Evolutionary conservation across 2,888 invertebrate genomes (phyloP).

Genomic region (Morpho helenor): DNA sequence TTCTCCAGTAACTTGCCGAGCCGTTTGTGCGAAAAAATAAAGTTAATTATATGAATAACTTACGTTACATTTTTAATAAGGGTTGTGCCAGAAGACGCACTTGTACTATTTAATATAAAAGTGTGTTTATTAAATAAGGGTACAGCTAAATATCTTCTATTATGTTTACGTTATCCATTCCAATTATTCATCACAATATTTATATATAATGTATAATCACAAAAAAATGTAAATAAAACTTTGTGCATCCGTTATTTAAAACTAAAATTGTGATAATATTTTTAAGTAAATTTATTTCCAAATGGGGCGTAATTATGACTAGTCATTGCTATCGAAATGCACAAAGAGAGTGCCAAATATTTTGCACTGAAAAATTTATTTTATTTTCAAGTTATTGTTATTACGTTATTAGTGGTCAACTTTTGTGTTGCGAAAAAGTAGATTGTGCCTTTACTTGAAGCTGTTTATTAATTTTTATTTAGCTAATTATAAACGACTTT

Average conservation of each 20-base stretch:
- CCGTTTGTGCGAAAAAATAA: slow-evolving; percentile 45
- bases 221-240: too few species aligned
- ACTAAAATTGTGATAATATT: slow-evolving; percentile 33
- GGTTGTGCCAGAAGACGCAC: slow-evolving; percentile 45
- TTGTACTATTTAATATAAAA: slow-evolving; percentile 11
- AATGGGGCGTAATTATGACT: slow-evolving; percentile 35
- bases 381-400: slow-evolving; percentile 39
- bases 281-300: slow-evolving; percentile 33
- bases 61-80: slow-evolving; percentile 21
- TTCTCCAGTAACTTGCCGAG: slow-evolving; percentile 49
- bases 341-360: slow-evolving; percentile 60
- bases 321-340: slow-evolving; percentile 51
- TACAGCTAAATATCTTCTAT: too few species aligned
- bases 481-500: too few species aligned
- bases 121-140: slow-evolving; percentile 13
- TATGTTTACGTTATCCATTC: too few species aligned
- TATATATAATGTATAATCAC: too few species aligned
- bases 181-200: too few species aligned
- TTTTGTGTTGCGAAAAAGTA: not conserved
- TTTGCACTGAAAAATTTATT: slow-evolving; percentile 51
- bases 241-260: too few species aligned
- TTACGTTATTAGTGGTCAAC: not conserved
- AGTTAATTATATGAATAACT: slow-evolving; percentile 14
- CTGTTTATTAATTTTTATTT: too few species aligned
- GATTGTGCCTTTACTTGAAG: too few species aligned